Evolutionary conservation across 2,888 invertebrate genomes (phyloP), one percentile per base, ranked within the genome.

Genomic region (Biston stratarius): DNA sequence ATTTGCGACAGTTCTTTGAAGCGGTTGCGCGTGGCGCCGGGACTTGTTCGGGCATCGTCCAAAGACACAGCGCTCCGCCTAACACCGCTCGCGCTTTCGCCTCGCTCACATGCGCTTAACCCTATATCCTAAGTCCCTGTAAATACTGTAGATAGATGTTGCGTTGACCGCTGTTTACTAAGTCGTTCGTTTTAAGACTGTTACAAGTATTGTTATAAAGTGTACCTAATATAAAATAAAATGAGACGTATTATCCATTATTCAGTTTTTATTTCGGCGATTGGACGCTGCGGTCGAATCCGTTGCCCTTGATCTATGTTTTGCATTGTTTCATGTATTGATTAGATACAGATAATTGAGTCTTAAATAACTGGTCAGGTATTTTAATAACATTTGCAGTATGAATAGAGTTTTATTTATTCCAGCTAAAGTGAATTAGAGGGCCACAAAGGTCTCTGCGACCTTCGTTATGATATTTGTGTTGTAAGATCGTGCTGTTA

Each of bases 1-100:
- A 96, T 81, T 95, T 96, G 88, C 95, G 96, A 74, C 95, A 96
- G 85, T 96, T 96, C 87, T 96, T 96, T 86, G 96, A 96, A 81
- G 95, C 95, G 49, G 94, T 94, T 72, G 93, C 93, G 74, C 89
- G 92, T 77, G 91, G 93, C 73, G 84, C 88, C 75, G 87, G 88
- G 51, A 74, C 84, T 64, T 82, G 83, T 69, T 82, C 86, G 24
- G 83, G 82, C 56, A 66, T 83, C 52, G 69, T 84, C 57, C 90
- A 86, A 75, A 82, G 90, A 12, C 86, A 87, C 80, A 89, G 90
- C 74, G 91, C 86, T 56, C 90, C 91, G 36, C 86, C 88, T 8
- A 82, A 86, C 72, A 83, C 89, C 69, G 82, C 81, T 76, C 90
- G 92, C 78, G 85, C 85, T 75, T 90, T 90, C 77, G 77, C 85